Percentiles rank a stretch among this genome's conserved stretches.
Evolutionary conservation across 1,140 invertebrate genomes (phyloP).

Genomic region (Pygmarrhopalites habei): DNA sequence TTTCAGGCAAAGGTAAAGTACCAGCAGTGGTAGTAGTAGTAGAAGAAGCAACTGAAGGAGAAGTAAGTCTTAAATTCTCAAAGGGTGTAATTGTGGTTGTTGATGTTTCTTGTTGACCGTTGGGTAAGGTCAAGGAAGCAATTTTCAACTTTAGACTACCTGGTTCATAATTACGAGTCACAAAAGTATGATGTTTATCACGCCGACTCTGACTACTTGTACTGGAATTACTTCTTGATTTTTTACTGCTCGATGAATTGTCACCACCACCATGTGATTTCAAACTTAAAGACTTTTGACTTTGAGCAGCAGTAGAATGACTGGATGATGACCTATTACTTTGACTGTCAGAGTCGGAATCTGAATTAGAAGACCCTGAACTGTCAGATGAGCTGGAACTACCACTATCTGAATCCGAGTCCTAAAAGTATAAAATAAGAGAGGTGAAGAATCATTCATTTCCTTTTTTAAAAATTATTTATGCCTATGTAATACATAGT

Average conservation of each 20-base stretch:
- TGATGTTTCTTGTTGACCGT: neutral
- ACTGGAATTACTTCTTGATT: conserved; percentile 23
- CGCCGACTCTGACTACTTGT: conserved; percentile 27
- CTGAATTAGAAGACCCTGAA: conserved; percentile 22
- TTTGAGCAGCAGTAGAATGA: neutral
- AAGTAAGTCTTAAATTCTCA: neutral
- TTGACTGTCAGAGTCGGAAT: conserved; percentile 26
- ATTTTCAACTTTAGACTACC: conserved; percentile 35
- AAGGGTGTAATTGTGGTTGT: neutral
- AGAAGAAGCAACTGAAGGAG: neutral
- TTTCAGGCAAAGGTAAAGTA: too few species aligned
- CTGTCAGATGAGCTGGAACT: conserved; percentile 18
- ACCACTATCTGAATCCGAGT: conserved; percentile 26
- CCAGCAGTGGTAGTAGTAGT: neutral
- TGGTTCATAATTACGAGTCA: conserved; percentile 22
- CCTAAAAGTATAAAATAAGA: conserved; percentile 9
- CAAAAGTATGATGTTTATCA: conserved; percentile 8
- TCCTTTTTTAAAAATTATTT: neutral
- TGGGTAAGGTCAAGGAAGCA: conserved; percentile 27
- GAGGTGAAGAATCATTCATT: neutral
- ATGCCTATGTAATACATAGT: neutral
- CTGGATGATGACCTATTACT: conserved; percentile 24
- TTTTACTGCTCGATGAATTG: conserved; percentile 4
- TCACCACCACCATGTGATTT: neutral
- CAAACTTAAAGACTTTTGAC: neutral